phyloP scores from a whole-genome alignment of 2,888 invertebrate genomes.

The Scrobipalpa atriplicella region DNA sequence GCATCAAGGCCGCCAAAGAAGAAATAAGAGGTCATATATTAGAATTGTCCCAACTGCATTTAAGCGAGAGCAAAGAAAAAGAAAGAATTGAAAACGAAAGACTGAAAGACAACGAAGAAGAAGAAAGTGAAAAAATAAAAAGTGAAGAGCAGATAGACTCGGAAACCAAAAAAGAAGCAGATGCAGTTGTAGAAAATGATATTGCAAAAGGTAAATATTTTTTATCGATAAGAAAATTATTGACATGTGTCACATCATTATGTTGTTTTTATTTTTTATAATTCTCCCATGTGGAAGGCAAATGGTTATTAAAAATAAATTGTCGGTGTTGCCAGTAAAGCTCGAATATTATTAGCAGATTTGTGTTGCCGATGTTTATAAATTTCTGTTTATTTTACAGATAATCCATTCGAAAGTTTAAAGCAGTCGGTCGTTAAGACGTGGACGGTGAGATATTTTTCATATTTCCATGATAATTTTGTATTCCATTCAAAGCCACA shows the following conservation, averaged over 20 bases:
- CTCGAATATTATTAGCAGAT: too few species aligned
- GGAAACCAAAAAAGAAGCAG: conserved; percentile 8
- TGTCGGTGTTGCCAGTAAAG: not conserved
- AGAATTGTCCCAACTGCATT: conserved; percentile 39
- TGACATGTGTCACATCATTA: not conserved
- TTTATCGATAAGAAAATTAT: not conserved
- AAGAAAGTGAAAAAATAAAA: conserved; percentile 33
- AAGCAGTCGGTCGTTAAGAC: conserved; percentile 52
- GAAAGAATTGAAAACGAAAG: conserved; percentile 36
- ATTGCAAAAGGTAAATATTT: not conserved
- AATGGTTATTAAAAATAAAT: not conserved
- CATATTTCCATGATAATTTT: not conserved
- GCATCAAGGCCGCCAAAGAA: conserved; percentile 33
- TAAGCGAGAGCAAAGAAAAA: conserved; percentile 36
- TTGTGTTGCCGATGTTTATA: too few species aligned
- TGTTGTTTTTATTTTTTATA: not conserved
- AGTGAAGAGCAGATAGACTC: not conserved
- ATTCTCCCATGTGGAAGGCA: not conserved
- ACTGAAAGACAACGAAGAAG: conserved; percentile 33
- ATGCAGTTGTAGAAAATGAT: not conserved
- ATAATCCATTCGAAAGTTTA: conserved; percentile 57
- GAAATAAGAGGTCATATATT: conserved; percentile 44
- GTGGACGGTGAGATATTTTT: conserved; percentile 65
- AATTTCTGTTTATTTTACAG: conserved; percentile 47
- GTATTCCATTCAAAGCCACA: not conserved